Percentiles rank a stretch among this genome's conserved stretches.
Evolutionary conservation across 1,140 invertebrate species (phyloP).

Genomic region (Globodera rostochiensis): DNA sequence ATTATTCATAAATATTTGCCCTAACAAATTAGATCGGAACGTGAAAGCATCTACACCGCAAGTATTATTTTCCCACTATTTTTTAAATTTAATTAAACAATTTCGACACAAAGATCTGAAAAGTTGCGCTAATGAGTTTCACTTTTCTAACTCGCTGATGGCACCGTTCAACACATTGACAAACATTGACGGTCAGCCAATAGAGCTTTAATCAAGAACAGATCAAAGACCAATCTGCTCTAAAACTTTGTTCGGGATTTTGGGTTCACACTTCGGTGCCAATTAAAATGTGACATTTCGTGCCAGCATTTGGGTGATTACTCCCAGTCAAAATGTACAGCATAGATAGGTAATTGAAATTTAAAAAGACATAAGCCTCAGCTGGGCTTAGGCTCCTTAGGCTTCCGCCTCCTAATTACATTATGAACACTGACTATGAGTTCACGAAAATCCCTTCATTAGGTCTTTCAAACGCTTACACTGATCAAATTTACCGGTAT

Average conservation of each 20-base stretch:
- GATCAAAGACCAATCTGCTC: constrained; percentile 2
- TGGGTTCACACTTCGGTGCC: no score
- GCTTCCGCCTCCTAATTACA: no score
- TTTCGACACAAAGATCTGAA: constrained; percentile 42
- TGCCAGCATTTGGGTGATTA: no score
- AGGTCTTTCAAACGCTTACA: constrained; percentile 61
- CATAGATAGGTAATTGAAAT: no score
- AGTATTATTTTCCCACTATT: not conserved
- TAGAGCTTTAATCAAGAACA: not conserved
- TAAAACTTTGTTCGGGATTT: no score
- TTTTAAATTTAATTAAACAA: not conserved
- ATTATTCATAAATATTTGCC: no score
- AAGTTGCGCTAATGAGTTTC: constrained; percentile 58
- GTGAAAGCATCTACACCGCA: not conserved
- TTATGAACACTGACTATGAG: no score
- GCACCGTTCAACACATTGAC: constrained; percentile 54
- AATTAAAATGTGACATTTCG: no score
- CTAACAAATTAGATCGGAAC: not conserved
- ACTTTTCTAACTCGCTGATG: constrained; percentile 63
- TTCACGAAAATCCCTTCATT: no score
- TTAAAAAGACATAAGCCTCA: no score
- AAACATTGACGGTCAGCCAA: constrained; percentile 56
- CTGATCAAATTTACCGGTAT: constrained; percentile 60
- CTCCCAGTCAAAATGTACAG: no score
- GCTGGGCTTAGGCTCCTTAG: no score